phyloP scores from a whole-genome alignment of 2,888 invertebrate species.

The Pristionchus fissidentatus region DNA sequence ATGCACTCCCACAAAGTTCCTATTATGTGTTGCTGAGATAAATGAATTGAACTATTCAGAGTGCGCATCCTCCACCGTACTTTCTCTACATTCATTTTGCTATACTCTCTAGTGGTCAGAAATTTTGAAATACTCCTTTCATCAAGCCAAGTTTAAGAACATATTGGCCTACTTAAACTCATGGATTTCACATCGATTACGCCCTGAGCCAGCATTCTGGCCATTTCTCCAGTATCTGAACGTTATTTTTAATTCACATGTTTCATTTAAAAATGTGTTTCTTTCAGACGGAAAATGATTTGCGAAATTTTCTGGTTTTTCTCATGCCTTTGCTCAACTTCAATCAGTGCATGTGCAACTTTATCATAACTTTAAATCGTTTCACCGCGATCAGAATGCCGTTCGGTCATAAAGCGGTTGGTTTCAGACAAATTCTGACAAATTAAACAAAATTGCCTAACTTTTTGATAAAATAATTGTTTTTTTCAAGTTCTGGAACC shows the following conservation, averaged over 20 bases:
- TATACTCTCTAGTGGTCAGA: conserved; percentile 8
- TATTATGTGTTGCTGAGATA: no score
- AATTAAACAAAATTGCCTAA: neutral
- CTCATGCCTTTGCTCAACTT: conserved; percentile 6
- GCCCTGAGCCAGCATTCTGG: neutral
- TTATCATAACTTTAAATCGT: neutral
- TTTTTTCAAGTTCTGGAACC: neutral
- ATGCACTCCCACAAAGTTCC: no score
- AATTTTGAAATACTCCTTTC: neutral
- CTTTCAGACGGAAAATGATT: neutral
- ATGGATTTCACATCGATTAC: conserved; percentile 5
- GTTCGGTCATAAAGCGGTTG: neutral
- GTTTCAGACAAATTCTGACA: neutral
- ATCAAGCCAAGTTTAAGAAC: neutral
- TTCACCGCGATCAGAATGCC: conserved; percentile 13
- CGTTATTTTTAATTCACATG: neutral
- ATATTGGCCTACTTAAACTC: neutral
- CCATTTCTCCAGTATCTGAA: neutral
- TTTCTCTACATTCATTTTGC: conserved; percentile 5
- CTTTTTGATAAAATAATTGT: neutral
- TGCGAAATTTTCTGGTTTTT: neutral
- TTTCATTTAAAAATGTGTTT: neutral
- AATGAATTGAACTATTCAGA: no score
- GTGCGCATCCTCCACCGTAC: neutral
- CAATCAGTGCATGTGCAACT: conserved; percentile 9